These are phyloP conservation scores for Fissipunctia ypsillon DNA, from an alignment of 2,888 invertebrate species.

Conservation along the genomic window DNA sequence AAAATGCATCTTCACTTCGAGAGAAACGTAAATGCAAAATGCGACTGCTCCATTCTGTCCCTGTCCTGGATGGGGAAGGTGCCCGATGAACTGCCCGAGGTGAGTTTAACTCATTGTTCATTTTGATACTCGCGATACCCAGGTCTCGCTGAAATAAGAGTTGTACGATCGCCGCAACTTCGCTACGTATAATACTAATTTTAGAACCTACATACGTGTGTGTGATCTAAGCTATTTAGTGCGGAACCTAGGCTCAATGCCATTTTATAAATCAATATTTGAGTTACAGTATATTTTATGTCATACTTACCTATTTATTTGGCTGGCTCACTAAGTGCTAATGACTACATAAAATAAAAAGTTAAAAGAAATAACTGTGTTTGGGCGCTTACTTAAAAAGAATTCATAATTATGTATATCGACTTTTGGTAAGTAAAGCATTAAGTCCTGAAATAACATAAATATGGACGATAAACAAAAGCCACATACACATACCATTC, in stretches of 20 bases:
- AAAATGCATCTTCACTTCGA: slow-evolving; percentile 99
- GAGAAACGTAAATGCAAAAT: slow-evolving; percentile 97
- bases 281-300: slow-evolving; percentile 27
- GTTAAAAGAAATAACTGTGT: neutral
- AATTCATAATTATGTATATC: slow-evolving; percentile 5
- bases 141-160: slow-evolving; percentile 41
- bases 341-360: neutral
- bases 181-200: slow-evolving; percentile 47
- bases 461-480: slow-evolving; percentile 44
- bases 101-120: slow-evolving; percentile 83
- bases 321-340: neutral
- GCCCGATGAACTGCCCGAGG: slow-evolving; percentile 98
- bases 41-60: slow-evolving; percentile 98
- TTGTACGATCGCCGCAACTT: slow-evolving; percentile 37
- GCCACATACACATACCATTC: neutral
- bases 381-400: neutral
- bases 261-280: slow-evolving; percentile 43
- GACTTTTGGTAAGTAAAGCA: neutral
- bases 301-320: slow-evolving; percentile 8
- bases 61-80: slow-evolving; percentile 99
- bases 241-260: slow-evolving; percentile 29
- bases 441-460: slow-evolving; percentile 10
- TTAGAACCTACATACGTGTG: slow-evolving; percentile 42
- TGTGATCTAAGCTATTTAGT: slow-evolving; percentile 32
- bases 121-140: slow-evolving; percentile 25